Evolutionary conservation across 2,113 vertebrate genomes (phyloP), one percentile per base, ranked within the genome.

Genomic region (Struthidea cinerea): DNA sequence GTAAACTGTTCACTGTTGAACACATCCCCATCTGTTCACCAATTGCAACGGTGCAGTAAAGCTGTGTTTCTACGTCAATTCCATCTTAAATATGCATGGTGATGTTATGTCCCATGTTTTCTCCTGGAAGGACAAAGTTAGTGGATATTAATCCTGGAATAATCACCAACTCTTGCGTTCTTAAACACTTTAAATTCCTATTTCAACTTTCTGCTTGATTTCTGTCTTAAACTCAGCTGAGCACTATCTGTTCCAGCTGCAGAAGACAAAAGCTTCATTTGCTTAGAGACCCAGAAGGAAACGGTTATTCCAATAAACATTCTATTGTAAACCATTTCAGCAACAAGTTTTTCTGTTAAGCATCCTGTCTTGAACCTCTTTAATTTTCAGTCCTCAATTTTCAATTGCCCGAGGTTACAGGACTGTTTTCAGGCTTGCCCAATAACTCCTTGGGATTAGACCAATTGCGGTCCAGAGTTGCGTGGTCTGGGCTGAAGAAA

Each of bases 1-100:
- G 4, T 16, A 37, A 87, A 46, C 21, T 18, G 2, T 47, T 49
- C 1, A 2, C 2, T n/a, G n/a, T n/a, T n/a, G n/a, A n/a, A n/a
- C n/a, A n/a, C n/a, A n/a, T n/a, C n/a, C n/a, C n/a, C n/a, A n/a
- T n/a, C 21, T 18, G 2, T 47, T 49, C 1, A 2, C 2, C 24
- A 23, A 4, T 13, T 56, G 0, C 4, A 69, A 9, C 2, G 47
- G 17, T 78, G 9, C 18, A 76, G 3, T 50, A 76, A 71, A 57
- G 6, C 41, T 27, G 10, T 33, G 3, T 35, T 81, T 65, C 22
- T 61, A 18, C 8, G 39, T 23, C 23, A 71, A 14, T 49, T 83
- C 5, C 10, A 33, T 17, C 30, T 53, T 42, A 52, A 52, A 47
- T 22, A 23, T 28, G 1, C 4, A 37, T 20, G 8, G 2, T 22